phyloP scores from a whole-genome alignment of 2,888 invertebrate genomes.

The Drosophila bunnanda region DNA sequence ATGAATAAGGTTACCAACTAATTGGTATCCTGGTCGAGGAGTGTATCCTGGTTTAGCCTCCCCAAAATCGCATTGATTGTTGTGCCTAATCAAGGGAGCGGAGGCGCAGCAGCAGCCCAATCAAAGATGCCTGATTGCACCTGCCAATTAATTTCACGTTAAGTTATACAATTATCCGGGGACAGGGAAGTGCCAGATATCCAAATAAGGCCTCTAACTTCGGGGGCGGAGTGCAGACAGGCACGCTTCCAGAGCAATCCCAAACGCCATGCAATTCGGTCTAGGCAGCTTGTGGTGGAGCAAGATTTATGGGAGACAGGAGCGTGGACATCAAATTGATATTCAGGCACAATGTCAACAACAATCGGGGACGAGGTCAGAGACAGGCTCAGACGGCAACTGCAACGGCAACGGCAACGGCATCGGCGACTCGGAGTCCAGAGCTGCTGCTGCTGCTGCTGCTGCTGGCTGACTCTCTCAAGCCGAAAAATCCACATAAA shows the following conservation, averaged over 20 bases:
- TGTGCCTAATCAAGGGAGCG: conserved; percentile 38
- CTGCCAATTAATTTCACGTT: conserved; percentile 62
- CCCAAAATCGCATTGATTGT: conserved; percentile 22
- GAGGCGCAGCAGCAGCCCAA: not conserved
- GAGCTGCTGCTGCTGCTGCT: conserved; percentile 7
- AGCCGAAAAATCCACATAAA: conserved; percentile 75
- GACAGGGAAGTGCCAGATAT: conserved; percentile 1
- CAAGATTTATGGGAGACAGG: conserved; percentile 74
- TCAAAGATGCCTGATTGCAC: conserved; percentile 59
- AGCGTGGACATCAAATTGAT: conserved; percentile 70
- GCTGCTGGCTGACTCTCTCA: conserved; percentile 6
- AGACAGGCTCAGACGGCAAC: conserved; percentile 24
- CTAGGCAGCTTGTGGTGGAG: conserved; percentile 15
- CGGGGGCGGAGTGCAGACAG: conserved; percentile 27
- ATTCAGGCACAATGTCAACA: conserved; percentile 78
- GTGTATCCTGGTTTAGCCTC: not conserved
- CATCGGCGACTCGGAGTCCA: conserved; percentile 16
- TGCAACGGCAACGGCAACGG: too few relatives aligned
- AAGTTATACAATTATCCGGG: conserved; percentile 48
- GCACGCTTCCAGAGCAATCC: conserved; percentile 8
- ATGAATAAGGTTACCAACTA: not conserved
- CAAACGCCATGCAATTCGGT: conserved; percentile 26
- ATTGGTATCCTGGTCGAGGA: too few relatives aligned
- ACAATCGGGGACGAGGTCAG: conserved; percentile 53
- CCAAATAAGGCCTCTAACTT: conserved; percentile 1